Base-by-base conservation (phyloP, 2,797 vertebrate species). In the Hyperoplus lanceolatus region DNA sequence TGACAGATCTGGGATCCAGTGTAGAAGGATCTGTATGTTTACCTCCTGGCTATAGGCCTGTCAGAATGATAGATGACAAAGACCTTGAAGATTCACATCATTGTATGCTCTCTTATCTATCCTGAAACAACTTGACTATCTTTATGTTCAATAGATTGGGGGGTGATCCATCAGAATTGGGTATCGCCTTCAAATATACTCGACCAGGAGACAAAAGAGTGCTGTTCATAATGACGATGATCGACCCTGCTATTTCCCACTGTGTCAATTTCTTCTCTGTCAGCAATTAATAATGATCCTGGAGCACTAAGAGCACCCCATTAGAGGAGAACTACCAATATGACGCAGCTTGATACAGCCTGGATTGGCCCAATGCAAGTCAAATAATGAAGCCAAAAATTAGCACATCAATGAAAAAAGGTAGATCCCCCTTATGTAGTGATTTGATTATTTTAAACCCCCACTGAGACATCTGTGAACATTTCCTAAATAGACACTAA, bases 281-380 rank as follows among this genome's bases (percentile, higher is more conserved):
- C 70, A 77, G 73, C 18, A 62, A 68, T 83, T 82, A 80, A 70
- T 87, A 83, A 88, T 45, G 62, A 87, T 58, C 43, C 76, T 39
- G 68, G 51, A 72, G 73, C 73, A 43, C 57, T 55, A 39, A 48
- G 63, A 62, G 55, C 12, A 21, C 36, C 59, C 18, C n/a, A 43
- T 65, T 6, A 36, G 61, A 80, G 77, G 45, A 59, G 57, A 46
- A 14, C 61, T 69, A 70, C 77, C 78, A 89, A 76, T 77, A 79
- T 79, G 66, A 75, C 2, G 4, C 67, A 70, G 41, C 61, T 46
- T 65, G 16, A 41, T 29, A 43, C 0, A 57, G 61, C 29, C 54
- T 56, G 49, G 36, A 73, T 5, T 69, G 55, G 63, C 71, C 60
- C 38, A 18, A 54, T 38, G 42, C 77, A 57, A 70, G 66, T 21